These are phyloP conservation scores for Oasisia sp. DNA, from an alignment of 2,888 invertebrate species.

Conservation along the genomic window DNA sequence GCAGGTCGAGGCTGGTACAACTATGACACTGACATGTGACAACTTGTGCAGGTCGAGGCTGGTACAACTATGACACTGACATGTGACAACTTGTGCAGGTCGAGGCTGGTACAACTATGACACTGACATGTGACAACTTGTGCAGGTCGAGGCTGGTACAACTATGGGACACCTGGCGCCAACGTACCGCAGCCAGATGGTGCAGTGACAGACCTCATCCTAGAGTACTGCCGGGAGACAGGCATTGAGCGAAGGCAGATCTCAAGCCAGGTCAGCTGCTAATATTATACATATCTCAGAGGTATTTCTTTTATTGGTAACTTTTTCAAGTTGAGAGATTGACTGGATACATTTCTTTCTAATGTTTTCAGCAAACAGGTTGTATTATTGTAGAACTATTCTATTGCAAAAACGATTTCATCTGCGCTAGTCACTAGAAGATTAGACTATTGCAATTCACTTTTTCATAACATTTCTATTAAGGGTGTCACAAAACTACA, in stretches of 20 bases:
- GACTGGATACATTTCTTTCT: not conserved
- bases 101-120: slow-evolving; percentile 61
- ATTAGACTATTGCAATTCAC: no score
- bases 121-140: no score
- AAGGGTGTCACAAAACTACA: no score
- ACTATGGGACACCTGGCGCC: slow-evolving; percentile 55
- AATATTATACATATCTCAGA: not conserved
- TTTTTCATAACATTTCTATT: no score
- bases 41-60: slow-evolving; percentile 62
- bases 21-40: no score
- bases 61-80: slow-evolving; percentile 60
- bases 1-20: slow-evolving; percentile 62
- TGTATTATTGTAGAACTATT: no score
- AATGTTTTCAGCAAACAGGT: no score
- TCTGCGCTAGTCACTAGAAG: no score
- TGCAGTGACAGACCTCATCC: slow-evolving; percentile 49
- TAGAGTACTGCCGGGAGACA: slow-evolving; percentile 48
- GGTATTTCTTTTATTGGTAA: not conserved
- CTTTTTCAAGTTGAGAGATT: not conserved
- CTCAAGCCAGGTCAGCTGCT: slow-evolving; percentile 49
- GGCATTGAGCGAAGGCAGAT: slow-evolving; percentile 51
- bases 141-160: slow-evolving; percentile 62
- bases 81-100: no score
- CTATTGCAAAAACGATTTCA: no score
- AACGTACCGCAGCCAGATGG: slow-evolving; percentile 48